Evolutionary conservation across 2,113 vertebrate genomes (phyloP).

Genomic region (Caranx ignobilis): DNA sequence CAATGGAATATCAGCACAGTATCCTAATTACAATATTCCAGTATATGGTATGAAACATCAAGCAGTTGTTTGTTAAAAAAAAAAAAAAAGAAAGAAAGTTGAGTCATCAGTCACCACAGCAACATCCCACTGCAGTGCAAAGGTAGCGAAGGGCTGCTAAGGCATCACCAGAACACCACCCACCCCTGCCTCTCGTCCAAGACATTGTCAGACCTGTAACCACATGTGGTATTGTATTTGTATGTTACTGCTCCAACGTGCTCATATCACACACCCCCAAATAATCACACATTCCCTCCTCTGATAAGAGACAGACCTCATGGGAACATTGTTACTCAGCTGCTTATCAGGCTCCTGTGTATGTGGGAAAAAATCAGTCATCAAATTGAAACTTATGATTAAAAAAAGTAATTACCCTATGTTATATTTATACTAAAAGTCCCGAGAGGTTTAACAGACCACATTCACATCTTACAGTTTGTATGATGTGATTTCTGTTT

Average conservation of each 20-base stretch:
- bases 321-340: constrained; percentile 44
- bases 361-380: constrained; percentile 13
- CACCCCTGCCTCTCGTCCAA: constrained; percentile 53
- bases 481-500: not conserved
- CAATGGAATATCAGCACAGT: not conserved
- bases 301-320: constrained; percentile 54
- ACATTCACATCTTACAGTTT: not conserved
- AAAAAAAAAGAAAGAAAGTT: not conserved
- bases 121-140: constrained; percentile 71
- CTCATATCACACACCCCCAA: constrained; percentile 43
- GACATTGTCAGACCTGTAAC: constrained; percentile 65
- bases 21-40: not conserved
- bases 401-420: not conserved
- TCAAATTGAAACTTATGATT: constrained; percentile 16
- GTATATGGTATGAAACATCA: constrained; percentile 16
- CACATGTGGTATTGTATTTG: constrained; percentile 73
- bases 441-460: not conserved
- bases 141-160: constrained; percentile 70
- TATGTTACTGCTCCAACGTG: constrained; percentile 55
- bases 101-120: constrained; percentile 60
- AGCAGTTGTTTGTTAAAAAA: constrained; percentile 44
- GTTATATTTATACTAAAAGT: not conserved
- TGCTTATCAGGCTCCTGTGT: not conserved
- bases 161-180: constrained; percentile 51
- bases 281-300: constrained; percentile 40